Base-by-base conservation (phyloP, 2,888 invertebrate genomes). In the Protophormia terraenovae region DNA sequence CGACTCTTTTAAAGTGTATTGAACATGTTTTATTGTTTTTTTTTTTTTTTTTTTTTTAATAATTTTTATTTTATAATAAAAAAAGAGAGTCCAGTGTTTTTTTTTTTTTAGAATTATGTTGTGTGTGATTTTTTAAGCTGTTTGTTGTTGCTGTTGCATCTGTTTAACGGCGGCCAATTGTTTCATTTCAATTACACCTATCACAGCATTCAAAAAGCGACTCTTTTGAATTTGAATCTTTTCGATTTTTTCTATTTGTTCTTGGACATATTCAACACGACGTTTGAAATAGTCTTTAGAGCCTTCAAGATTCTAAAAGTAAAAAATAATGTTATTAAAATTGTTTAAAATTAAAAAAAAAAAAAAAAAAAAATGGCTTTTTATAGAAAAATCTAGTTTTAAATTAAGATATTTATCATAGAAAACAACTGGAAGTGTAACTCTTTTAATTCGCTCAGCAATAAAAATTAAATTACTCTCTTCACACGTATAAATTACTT, bases 221-320 rank as follows among this genome's bases (percentile, higher is more conserved):
- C 95, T 95, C 92, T 98, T 98, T 90, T 98, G 91, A 72, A 91
- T 85, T 84, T 92, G 92, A 8, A 92, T 90, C 86, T 91, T 90
- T 86, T 98, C 98, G 77, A 98, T 96, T 93, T 98, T 98, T 90
- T 98, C 98, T 94, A 98, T 98, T 94, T 99, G 98, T 90, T 98
- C 97, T 0, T 97, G 96, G 0, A 99, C 96, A 93, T 97, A 98
- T 86, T 96, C 95, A 0, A 97, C 96, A 93, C 98, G 97, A 72
- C 98, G 94, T 91, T 97, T 96, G 91, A 99, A 99, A 90, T 98
- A 99, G 89, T 98, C 97, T 91, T 97, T 96, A 0, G 97, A 98
- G 82, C 96, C 95, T 24, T 95, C 95, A 84, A 97, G 94, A 89
- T 96, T 95, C 96, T 97, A 89, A 47, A 92, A 81, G 4, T 38